A percentile compares a stretch with the other conserved stretches of the same genome.
phyloP scores from a whole-genome alignment of 2,888 invertebrate species.

The Cenopis cana region DNA sequence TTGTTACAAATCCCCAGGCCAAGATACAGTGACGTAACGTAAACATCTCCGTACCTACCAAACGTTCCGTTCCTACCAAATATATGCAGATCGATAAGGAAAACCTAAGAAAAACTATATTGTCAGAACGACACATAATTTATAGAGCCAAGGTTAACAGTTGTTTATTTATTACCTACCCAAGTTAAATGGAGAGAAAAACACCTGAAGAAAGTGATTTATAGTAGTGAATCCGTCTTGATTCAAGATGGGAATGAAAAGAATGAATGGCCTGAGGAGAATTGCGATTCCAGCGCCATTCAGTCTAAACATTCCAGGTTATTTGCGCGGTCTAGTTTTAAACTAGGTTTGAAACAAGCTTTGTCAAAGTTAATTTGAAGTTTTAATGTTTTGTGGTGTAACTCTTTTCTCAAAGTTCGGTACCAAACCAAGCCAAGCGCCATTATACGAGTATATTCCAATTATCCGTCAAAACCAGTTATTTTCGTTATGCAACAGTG shows the following conservation, averaged over 20 bases:
- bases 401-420: too few relatives aligned
- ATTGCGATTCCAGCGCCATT: constrained; percentile 15
- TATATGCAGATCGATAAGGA: neutral
- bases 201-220: constrained; percentile 14
- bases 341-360: neutral
- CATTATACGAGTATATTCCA: too few relatives aligned
- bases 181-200: neutral
- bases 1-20: neutral
- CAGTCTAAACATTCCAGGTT: neutral
- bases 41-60: neutral
- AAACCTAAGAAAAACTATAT: neutral
- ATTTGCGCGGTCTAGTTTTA: constrained; percentile 18
- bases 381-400: too few relatives aligned
- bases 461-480: too few relatives aligned
- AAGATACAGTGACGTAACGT: neutral
- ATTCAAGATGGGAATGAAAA: constrained; percentile 12
- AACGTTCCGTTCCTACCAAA: too few relatives aligned
- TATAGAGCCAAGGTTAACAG: neutral
- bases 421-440: too few relatives aligned
- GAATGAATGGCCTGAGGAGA: constrained; percentile 7
- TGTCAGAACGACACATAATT: constrained; percentile 1
- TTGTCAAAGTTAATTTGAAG: neutral
- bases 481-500: too few relatives aligned
- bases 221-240: neutral
- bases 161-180: constrained; percentile 5